Evolutionary conservation across 2,113 vertebrate genomes (phyloP).

Genomic region (Lagenorhynchus albirostris): DNA sequence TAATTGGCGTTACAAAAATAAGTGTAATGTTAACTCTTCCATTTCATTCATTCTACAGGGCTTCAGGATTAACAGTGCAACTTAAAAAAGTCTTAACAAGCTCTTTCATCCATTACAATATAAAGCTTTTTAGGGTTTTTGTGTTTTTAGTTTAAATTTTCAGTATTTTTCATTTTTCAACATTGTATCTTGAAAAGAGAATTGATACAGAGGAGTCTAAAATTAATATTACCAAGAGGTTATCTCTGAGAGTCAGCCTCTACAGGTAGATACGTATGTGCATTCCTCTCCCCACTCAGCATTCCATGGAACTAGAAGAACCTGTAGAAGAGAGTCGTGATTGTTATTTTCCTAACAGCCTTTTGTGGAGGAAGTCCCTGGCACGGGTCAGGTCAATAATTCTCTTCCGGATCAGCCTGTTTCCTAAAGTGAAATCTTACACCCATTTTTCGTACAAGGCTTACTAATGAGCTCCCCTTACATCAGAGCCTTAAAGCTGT

Average conservation of each 20-base stretch:
- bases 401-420: neutral
- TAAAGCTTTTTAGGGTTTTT: neutral
- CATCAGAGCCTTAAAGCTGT: neutral
- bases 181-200: neutral
- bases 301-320: constrained; percentile 43
- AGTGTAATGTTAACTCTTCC: neutral
- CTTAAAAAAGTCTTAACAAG: neutral
- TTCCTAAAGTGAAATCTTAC: constrained; percentile 5
- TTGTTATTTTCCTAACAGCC: neutral
- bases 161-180: neutral
- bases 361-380: neutral
- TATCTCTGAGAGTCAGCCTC: neutral
- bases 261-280: neutral
- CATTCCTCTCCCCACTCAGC: neutral
- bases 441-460: neutral
- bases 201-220: neutral
- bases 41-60: neutral
- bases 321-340: neutral
- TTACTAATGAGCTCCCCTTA: neutral
- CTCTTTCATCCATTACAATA: neutral
- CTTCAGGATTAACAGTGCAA: neutral
- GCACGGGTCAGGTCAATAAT: neutral
- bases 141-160: neutral
- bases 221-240: neutral
- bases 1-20: neutral